Evolutionary conservation across 2,888 invertebrate genomes (phyloP).

Genomic region (Biston betularia): DNA sequence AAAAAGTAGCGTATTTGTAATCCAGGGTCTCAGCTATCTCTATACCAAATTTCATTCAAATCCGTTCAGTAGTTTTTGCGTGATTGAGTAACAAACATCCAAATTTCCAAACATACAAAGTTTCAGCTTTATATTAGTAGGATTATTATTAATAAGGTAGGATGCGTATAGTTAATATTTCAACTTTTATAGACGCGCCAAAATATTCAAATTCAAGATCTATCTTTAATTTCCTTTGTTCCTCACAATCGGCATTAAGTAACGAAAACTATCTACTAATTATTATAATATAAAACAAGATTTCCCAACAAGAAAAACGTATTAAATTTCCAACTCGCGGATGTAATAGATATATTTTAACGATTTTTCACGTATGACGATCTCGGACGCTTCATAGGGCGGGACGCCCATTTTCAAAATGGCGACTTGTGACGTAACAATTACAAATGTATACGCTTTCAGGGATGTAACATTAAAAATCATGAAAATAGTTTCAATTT

Average conservation of each 20-base stretch:
- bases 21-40: too few species aligned
- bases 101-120: too few species aligned
- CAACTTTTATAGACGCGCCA: too few species aligned
- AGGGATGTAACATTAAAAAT: slow-evolving; percentile 9
- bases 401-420: slow-evolving; percentile 76
- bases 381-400: slow-evolving; percentile 38
- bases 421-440: slow-evolving; percentile 57
- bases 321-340: background rate
- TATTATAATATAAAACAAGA: background rate
- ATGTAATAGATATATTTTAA: slow-evolving; percentile 17
- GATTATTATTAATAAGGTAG: too few species aligned
- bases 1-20: too few species aligned
- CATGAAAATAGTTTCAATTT: background rate
- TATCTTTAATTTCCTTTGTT: background rate
- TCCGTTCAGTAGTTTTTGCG: too few species aligned
- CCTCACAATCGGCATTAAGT: background rate
- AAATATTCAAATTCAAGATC: too few species aligned
- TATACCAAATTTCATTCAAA: too few species aligned
- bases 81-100: too few species aligned
- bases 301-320: background rate
- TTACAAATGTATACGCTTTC: slow-evolving; percentile 16
- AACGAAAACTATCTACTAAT: background rate
- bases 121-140: too few species aligned
- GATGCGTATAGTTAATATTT: too few species aligned
- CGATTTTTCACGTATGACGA: slow-evolving; percentile 33